A percentile compares a stretch with the other conserved stretches of the same genome.
These are phyloP conservation scores for Sciaenops ocellatus DNA, from an alignment of 2,797 vertebrate genomes.

Conservation along the genomic window DNA sequence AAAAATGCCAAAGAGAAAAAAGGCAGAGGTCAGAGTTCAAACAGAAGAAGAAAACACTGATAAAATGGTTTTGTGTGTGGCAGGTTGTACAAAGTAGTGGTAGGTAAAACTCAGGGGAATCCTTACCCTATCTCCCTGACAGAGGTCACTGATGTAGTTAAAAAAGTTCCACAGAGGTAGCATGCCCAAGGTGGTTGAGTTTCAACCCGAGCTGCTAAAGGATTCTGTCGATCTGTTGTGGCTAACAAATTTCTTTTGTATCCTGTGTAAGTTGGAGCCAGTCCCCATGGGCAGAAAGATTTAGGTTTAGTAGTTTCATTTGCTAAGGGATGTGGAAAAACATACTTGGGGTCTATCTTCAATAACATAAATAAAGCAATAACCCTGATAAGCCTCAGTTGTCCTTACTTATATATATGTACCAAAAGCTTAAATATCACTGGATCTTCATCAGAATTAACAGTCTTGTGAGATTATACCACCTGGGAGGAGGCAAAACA, in stretches of 20 bases:
- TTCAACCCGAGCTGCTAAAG: neutral
- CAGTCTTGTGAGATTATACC: no score
- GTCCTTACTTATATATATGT: no score
- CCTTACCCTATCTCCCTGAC: neutral
- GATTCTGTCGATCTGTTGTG: neutral
- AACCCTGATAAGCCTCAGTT: neutral
- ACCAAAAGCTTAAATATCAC: no score
- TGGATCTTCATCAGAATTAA: no score
- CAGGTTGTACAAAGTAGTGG: constrained; percentile 2
- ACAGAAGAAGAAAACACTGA: neutral
- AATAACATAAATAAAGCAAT: neutral
- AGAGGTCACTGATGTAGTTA: constrained; percentile 24
- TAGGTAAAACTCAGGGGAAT: constrained; percentile 6
- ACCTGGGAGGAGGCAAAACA: neutral
- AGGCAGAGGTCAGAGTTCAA: constrained; percentile 12
- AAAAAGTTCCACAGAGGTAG: constrained; percentile 16
- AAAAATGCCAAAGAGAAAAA: constrained; percentile 9
- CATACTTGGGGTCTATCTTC: neutral
- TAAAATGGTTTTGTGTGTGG: constrained; percentile 6
- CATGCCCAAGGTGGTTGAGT: neutral
- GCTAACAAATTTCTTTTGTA: neutral
- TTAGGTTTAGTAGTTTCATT: neutral
- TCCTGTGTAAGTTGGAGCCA: neutral
- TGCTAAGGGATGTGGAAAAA: neutral
- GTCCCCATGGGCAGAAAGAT: neutral